These are phyloP conservation scores for Passer domesticus DNA, from an alignment of 2,113 vertebrate species.

Conservation along the genomic window DNA sequence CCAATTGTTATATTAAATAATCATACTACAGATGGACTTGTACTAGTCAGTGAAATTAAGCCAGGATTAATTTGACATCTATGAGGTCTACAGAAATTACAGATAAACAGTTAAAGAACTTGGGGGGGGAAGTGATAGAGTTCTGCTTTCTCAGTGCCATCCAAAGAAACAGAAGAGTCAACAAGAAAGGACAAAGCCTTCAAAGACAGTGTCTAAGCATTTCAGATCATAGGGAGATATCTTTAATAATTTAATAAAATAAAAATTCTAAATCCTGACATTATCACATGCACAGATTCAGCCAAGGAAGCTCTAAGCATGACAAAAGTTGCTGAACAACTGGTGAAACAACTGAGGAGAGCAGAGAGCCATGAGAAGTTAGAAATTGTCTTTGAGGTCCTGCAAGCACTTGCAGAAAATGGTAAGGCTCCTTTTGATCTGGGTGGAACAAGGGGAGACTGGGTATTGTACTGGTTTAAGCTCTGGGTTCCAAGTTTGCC, in stretches of 20 bases:
- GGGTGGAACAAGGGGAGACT: not conserved
- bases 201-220: not conserved
- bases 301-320: conserved; percentile 82
- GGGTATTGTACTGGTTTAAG: not conserved
- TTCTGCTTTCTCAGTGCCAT: not conserved
- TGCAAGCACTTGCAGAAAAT: conserved; percentile 84
- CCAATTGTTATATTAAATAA: not conserved
- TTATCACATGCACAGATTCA: conserved; percentile 67
- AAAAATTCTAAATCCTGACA: not conserved
- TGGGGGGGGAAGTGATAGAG: not conserved
- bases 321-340: conserved; percentile 75
- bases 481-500: not conserved
- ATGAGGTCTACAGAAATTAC: not conserved
- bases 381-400: conserved; percentile 85
- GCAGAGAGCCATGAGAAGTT: conserved; percentile 83
- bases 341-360: conserved; percentile 81
- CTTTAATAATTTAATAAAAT: not conserved
- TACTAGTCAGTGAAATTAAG: not conserved
- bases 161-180: not conserved
- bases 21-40: not conserved
- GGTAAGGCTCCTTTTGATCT: conserved; percentile 68
- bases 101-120: not conserved
- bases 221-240: not conserved
- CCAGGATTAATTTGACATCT: not conserved
- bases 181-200: not conserved